Percentiles rank a stretch among this genome's conserved stretches.
phyloP scores from a whole-genome alignment of 2,888 invertebrate genomes.

The Rhingia campestris region DNA sequence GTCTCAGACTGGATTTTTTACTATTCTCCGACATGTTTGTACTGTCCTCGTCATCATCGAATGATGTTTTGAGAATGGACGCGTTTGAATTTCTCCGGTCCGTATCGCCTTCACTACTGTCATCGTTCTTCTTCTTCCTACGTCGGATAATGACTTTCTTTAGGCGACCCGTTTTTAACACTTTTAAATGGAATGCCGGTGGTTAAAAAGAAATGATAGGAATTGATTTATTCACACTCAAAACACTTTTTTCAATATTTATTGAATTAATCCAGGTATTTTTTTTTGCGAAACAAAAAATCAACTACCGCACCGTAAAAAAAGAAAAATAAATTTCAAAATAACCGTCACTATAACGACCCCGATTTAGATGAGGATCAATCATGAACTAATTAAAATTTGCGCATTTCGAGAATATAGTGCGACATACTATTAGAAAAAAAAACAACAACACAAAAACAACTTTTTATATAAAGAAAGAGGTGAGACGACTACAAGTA shows the following conservation, averaged over 20 bases:
- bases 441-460: conserved; percentile 9
- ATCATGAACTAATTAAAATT: conserved; percentile 76
- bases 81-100: conserved; percentile 75
- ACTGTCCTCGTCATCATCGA: conserved; percentile 55
- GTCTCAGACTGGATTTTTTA: conserved; percentile 35
- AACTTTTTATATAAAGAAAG: conserved; percentile 35
- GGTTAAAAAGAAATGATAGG: not conserved
- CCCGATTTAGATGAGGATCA: conserved; percentile 75
- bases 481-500: conserved; percentile 38
- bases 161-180: conserved; percentile 77
- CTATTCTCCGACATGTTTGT: conserved; percentile 32
- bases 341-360: conserved; percentile 54
- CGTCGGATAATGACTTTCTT: conserved; percentile 78
- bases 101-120: conserved; percentile 75
- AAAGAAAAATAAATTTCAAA: conserved; percentile 1
- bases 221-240: conserved; percentile 5
- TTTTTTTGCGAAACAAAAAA: conserved; percentile 14
- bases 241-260: not conserved
- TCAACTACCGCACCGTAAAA: not conserved
- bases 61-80: conserved; percentile 60
- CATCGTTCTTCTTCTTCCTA: conserved; percentile 77
- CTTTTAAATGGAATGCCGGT: conserved; percentile 12
- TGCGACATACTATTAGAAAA: conserved; percentile 52
- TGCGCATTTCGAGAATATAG: conserved; percentile 68
- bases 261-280: not conserved